Evolutionary conservation across 2,797 vertebrate species (phyloP), one percentile per base, ranked within the genome.

Genomic region (Tapirus indicus): DNA sequence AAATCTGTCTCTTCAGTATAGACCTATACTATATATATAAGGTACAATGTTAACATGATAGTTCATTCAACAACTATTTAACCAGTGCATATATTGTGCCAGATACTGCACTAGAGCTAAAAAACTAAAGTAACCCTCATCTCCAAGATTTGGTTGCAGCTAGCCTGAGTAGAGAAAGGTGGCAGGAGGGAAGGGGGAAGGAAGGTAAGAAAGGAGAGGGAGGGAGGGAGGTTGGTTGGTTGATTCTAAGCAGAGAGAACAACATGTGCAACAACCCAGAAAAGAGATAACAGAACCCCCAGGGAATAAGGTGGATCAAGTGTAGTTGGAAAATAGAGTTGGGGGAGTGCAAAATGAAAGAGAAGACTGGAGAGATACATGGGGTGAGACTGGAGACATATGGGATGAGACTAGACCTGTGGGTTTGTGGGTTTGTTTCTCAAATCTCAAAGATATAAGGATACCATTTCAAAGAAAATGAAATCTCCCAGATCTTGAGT

Each of bases 381-480:
- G n/a, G 38, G 38, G 38, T 38, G 38, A 21, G 25, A 78, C 64
- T 77, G 21, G n/a, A 64, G 74, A 72, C 17, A 68, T 12, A 35
- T 41, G n/a, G 64, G 13, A 71, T 60, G 38, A 52, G 25, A 62
- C 35, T n/a, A 89, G 52, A 52, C 56, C 18, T 72, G 6, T 79
- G 47, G 56, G 25, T 72, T 56, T 93, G 82, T 54, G 47, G 56
- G 25, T 72, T 56, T 93, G 82, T 54, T 88, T 88, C 83, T 95
- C 82, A 94, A 72, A 84, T 27, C 38, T 80, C 41, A 88, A 68
- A 71, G 32, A 21, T 25, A 79, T 8, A 87, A 86, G n/a, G 47
- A 78, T 35, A 87, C 8, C 25, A 54, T 72, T 94, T 41, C 56
- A 80, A 88, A 94, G 21, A 88, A 97, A 84, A 88, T 66, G 25